Base-by-base conservation (phyloP, 2,888 invertebrate species). In the Microctonus brassicae region DNA sequence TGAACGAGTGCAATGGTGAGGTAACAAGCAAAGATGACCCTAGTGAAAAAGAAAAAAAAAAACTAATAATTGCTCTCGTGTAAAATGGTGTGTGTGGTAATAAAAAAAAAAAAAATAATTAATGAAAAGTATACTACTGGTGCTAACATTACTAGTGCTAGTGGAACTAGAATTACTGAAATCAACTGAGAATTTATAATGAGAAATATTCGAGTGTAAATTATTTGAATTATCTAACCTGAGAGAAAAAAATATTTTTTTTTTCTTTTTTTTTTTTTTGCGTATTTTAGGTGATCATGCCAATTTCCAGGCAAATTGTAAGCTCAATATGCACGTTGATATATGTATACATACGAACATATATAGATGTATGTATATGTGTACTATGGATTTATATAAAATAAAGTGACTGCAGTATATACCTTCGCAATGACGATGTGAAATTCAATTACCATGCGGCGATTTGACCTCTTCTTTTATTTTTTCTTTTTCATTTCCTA, bases 71-170 rank as follows among this genome's bases (percentile, higher is more conserved):
- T 26, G 29, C 55, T 26, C 24, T 6, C 26, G 13, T 29, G 13
- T 55, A 33, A 39, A 34, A 7, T 22, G 17, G 58, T 33, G 55
- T 34, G 9, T 57, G 24, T 13, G 39, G 34, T 20, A 42, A n/a
- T 29, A 20, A 63, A 36, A 65, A 69, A 63, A 63, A 66, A 47
- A 69, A 63, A 63, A 66, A 47, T n/a, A 20, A 47, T 47, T 69
- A 66, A 70, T 69, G 70, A 66, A 62, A 58, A 29, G 24, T 65
- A 53, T 17, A 52, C 66, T 52, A 47, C 62, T 63, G 60, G 29
- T 71, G 47, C 58, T 63, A 65, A 42, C 57, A 67, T 67, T 70
- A 70, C 70, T 63, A 36, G 9, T 36, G 10, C 4, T 47, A 17
- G 4, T 47, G 17, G 6, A 17, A 47, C 17, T 47, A n/a, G 6